These are phyloP conservation scores for Eretmocerus hayati DNA, from an alignment of 2,888 invertebrate genomes.

Conservation along the genomic window DNA sequence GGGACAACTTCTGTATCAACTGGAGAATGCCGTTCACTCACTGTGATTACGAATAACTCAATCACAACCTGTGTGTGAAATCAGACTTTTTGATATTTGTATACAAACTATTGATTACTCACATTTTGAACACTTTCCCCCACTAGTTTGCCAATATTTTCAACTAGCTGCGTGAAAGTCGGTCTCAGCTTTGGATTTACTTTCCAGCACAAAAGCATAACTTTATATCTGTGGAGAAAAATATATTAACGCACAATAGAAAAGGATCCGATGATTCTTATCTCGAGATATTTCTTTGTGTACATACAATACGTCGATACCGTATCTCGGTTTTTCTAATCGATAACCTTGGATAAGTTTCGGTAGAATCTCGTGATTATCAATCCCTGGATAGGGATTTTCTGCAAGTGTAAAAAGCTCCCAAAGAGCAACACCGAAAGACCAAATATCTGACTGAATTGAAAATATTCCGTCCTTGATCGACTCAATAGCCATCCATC, in stretches of 20 bases:
- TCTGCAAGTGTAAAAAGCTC: slow-evolving; percentile 81
- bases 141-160: slow-evolving; percentile 68
- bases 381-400: slow-evolving; percentile 81
- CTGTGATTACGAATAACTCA: too few species aligned
- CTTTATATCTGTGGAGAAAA: slow-evolving; percentile 62
- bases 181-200: slow-evolving; percentile 71
- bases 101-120: too few species aligned
- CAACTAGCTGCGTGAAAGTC: slow-evolving; percentile 68
- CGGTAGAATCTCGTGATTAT: slow-evolving; percentile 63
- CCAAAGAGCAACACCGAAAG: slow-evolving; percentile 85
- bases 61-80: too few species aligned
- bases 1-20: too few species aligned
- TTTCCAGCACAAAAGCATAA: slow-evolving; percentile 86
- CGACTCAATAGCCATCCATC: slow-evolving; percentile 94
- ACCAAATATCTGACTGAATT: slow-evolving; percentile 93
- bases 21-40: too few species aligned
- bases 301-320: slow-evolving; percentile 68
- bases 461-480: slow-evolving; percentile 86
- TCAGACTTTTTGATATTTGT: too few species aligned
- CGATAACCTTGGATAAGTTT: slow-evolving; percentile 78
- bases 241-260: too few species aligned
- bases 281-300: too few species aligned
- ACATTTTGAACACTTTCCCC: slow-evolving; percentile 74
- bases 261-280: too few species aligned
- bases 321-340: slow-evolving; percentile 79